These are phyloP conservation scores for Theristus sp. DNA, from an alignment of 2,888 invertebrate species.

Conservation along the genomic window DNA sequence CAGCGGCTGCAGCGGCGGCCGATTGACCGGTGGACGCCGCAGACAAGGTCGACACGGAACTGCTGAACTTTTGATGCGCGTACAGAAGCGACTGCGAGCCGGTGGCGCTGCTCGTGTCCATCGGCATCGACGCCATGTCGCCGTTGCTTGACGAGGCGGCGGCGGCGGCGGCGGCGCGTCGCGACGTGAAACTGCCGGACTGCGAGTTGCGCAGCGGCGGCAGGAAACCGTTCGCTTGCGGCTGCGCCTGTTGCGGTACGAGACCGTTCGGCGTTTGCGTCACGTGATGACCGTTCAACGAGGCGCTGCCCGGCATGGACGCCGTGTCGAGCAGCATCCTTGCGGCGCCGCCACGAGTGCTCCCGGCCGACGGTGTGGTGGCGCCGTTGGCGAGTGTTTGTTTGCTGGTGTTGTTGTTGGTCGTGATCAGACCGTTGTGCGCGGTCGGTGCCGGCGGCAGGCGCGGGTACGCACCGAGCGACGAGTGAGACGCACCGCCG, in stretches of 20 bases:
- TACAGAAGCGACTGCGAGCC: background rate
- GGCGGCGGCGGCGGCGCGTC: background rate
- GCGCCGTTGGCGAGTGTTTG: no score
- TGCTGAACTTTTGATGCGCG: background rate
- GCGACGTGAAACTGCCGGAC: background rate
- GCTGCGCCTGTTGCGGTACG: no score
- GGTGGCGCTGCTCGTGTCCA: background rate
- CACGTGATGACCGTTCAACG: background rate
- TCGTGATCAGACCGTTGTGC: no score
- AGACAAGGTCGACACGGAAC: background rate
- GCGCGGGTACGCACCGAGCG: no score
- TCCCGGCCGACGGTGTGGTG: no score
- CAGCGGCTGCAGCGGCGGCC: background rate
- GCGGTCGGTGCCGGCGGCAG: no score
- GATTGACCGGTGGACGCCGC: background rate
- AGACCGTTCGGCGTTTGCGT: no score
- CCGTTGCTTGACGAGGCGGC: background rate
- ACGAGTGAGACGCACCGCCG: no score
- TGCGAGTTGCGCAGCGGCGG: background rate
- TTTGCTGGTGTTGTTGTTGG: no score
- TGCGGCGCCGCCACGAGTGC: no score
- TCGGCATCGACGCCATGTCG: background rate
- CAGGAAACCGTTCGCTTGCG: conserved; percentile 16
- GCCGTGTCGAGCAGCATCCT: background rate
- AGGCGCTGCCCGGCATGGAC: background rate